Percentiles rank a stretch among this genome's conserved stretches.
phyloP scores from a whole-genome alignment of 2,888 invertebrate species.

The Thysanoteuthis rhombus region DNA sequence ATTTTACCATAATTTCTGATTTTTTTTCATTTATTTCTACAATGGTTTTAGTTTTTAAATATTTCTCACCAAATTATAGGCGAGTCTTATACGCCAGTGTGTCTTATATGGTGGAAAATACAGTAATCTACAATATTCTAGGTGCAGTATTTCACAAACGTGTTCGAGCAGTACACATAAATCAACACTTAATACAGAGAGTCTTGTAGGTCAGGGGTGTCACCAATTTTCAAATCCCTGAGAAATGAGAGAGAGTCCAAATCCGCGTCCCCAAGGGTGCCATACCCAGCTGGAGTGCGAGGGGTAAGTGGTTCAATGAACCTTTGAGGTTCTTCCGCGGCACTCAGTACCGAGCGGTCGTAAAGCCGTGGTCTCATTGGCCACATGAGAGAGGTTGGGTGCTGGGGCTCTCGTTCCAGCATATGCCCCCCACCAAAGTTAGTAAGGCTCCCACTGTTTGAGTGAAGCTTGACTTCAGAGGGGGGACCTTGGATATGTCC shows the following conservation, averaged over 20 bases:
- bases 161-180: neutral
- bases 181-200: neutral
- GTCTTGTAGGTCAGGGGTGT: conserved; percentile 36
- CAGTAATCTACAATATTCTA: too few species aligned
- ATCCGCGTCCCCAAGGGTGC: conserved; percentile 53
- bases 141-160: neutral
- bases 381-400: conserved; percentile 31
- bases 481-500: neutral
- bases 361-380: neutral
- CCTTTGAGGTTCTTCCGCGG: neutral
- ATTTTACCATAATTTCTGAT: too few species aligned
- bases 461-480: conserved; percentile 16
- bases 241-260: conserved; percentile 61
- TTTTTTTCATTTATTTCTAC: too few species aligned
- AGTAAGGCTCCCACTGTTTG: conserved; percentile 29
- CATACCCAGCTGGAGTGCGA: conserved; percentile 58
- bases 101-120: too few species aligned
- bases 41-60: too few species aligned
- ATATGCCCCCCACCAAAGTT: conserved; percentile 25
- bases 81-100: too few species aligned
- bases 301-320: conserved; percentile 55
- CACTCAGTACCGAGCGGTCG: conserved; percentile 38
- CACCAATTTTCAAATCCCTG: conserved; percentile 59
- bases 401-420: conserved; percentile 39
- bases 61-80: too few species aligned